Conservation (phyloP, 64 coral and sea anemone genomes). For the Astreopora myriophthalma region DNA sequence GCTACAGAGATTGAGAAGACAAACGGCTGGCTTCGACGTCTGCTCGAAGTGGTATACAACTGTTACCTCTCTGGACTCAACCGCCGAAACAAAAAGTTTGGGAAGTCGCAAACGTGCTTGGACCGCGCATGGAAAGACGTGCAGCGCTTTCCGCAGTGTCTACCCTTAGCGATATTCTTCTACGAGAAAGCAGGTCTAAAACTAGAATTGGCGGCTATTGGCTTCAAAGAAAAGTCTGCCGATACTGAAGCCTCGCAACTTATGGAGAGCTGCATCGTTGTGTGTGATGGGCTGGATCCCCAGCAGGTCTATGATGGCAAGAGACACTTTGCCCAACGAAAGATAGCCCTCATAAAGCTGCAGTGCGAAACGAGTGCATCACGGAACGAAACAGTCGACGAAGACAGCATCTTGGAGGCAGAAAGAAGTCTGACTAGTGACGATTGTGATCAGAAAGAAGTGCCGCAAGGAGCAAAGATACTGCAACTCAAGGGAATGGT, state of each 20-base stretch:
- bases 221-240: not conserved
- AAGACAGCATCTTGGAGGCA: not conserved
- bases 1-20: not conserved
- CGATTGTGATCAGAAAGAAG: not conserved
- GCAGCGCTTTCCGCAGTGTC: not conserved
- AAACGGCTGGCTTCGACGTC: not conserved
- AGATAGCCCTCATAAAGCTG: not conserved
- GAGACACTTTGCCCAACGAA: not conserved
- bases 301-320: not conserved
- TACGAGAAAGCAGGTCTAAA: not conserved
- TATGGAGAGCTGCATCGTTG: not conserved
- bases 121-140: not conserved
- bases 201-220: not conserved
- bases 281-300: not conserved
- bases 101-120: not conserved
- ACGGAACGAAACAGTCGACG: not conserved
- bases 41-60: not conserved
- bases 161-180: not conserved
- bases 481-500: not conserved
- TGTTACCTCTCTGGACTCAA: not conserved
- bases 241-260: not conserved
- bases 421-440: not conserved
- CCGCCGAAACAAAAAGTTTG: not conserved
- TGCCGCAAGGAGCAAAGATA: not conserved
- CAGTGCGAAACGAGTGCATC: not conserved